Base-by-base conservation (phyloP, 2,797 vertebrate genomes). In the Sebastes hopkinsi region DNA sequence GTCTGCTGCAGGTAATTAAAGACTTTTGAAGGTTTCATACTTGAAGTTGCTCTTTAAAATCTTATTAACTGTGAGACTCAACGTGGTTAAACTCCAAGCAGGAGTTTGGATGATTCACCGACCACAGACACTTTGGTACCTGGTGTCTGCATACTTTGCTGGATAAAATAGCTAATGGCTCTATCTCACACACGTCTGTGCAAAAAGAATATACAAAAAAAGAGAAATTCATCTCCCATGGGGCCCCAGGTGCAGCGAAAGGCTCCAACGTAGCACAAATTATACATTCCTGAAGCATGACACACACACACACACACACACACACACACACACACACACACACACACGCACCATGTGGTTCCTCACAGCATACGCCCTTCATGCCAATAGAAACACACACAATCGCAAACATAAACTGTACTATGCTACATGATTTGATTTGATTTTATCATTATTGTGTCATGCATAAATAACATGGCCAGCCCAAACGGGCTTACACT, bases 271-370 rank as follows among this genome's bases (percentile, higher is more conserved):
- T 56, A 62, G 70, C 50, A 46, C 42, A 86, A 83, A 84, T 86
- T 81, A 88, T 72, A 85, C 87, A 92, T 92, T 93, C 88, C 88
- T 89, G 66, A 82, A 67, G 46, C 65, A 81, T 87, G 86, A 91
- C 76, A 78, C 76, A 22, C 16, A 36, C 18, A 58, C 36, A 54
- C 72, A 77, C 59, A 14, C 50, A 29, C 14, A 20, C 46, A 27
- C 14, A 91, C 76, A 78, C 76, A 22, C 14, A 36, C 16, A 52
- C 29, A 30, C 29, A 30, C 29, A 32, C 38, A 36, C 67, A 58
- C 36, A 54, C 72, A 77, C 59, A 14, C 50, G 22, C 14, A 20
- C 46, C 18, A 46, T 65, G 58, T 72, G 75, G 65, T 60, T 75
- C 22, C 71, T 18, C 60, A 38, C 50, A 68, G 75, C 61, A 59